Evolutionary conservation across 2,888 invertebrate species (phyloP).

Genomic region (Chloroclystis v-ata): DNA sequence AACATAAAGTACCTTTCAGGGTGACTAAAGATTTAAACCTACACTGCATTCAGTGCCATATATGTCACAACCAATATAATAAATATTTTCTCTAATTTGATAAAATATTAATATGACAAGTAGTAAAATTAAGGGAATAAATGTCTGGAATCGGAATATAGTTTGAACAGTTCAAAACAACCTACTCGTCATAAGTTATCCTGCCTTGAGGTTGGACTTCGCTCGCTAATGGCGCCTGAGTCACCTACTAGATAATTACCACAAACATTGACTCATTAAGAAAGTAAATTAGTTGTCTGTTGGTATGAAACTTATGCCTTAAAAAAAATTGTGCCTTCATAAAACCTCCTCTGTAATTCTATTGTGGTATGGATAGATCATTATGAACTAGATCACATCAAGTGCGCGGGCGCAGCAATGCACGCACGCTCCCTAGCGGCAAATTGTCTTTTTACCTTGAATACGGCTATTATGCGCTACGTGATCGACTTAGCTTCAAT

Average conservation of each 20-base stretch:
- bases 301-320: no score
- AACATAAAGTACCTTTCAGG: no score
- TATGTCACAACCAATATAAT: no score
- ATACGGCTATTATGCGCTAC: constrained; percentile 26
- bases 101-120: no score
- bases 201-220: background rate
- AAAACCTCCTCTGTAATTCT: no score
- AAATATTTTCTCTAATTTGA: no score
- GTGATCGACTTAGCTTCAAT: constrained; percentile 22
- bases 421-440: constrained; percentile 18
- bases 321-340: no score
- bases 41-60: no score
- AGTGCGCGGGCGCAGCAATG: constrained; percentile 2
- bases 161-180: no score
- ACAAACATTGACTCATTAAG: background rate
- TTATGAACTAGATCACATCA: constrained; percentile 14
- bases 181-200: background rate
- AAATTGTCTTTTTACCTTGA: constrained; percentile 30
- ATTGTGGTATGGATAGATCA: background rate
- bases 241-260: background rate
- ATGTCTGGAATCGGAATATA: no score
- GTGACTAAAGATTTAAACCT: no score
- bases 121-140: no score
- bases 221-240: background rate
- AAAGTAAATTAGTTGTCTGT: background rate